A percentile compares a stretch with the other conserved stretches of the same genome.
These are phyloP conservation scores for Lycia hirtaria DNA, from an alignment of 2,888 invertebrate species.

Conservation along the genomic window DNA sequence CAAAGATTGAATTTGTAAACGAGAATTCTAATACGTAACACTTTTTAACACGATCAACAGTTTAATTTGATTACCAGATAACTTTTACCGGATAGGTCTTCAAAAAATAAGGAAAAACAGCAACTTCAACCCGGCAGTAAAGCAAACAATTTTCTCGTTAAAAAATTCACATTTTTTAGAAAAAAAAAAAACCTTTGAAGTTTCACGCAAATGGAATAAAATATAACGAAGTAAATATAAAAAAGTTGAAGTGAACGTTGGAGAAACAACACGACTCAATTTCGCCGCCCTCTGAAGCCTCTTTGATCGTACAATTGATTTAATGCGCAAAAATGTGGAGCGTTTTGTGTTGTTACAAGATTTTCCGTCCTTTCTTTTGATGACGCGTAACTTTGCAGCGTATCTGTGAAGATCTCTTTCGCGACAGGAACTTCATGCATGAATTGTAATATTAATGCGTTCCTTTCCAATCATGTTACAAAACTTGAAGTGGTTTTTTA, in stretches of 20 bases:
- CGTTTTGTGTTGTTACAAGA: constrained; percentile 27
- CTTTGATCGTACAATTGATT: constrained; percentile 62
- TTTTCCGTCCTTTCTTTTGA: neutral
- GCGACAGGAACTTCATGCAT: no score
- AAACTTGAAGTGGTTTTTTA: no score
- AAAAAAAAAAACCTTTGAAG: constrained; percentile 48
- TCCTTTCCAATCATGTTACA: no score
- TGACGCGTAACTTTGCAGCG: neutral
- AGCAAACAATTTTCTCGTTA: constrained; percentile 51
- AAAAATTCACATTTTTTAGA: constrained; percentile 42
- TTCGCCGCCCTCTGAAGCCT: constrained; percentile 43
- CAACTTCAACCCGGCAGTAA: constrained; percentile 34
- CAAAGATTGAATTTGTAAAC: neutral
- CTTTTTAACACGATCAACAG: constrained; percentile 4
- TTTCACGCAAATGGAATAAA: constrained; percentile 57
- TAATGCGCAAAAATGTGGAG: constrained; percentile 37
- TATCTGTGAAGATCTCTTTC: neutral
- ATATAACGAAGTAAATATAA: constrained; percentile 62
- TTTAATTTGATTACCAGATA: constrained; percentile 2
- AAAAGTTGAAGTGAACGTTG: constrained; percentile 36
- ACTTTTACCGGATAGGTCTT: neutral
- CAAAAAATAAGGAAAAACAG: constrained; percentile 25
- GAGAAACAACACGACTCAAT: constrained; percentile 48
- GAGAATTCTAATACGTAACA: neutral
- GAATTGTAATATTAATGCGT: no score